phyloP scores from a whole-genome alignment of 2,113 vertebrate genomes.

The Danionella cerebrum region DNA sequence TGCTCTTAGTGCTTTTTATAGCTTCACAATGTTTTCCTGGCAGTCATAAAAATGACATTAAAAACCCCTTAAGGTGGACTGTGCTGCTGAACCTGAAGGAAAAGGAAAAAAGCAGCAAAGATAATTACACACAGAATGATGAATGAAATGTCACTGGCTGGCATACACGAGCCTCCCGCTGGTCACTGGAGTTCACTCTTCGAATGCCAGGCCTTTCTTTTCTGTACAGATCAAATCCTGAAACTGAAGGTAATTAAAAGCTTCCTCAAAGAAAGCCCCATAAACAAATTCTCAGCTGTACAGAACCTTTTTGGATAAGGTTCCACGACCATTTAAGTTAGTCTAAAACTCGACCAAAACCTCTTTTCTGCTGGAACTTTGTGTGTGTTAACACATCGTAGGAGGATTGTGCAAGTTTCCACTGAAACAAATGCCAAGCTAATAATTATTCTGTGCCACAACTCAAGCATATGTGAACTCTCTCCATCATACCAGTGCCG shows the following conservation, averaged over 20 bases:
- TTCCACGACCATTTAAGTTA: no score
- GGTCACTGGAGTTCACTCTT: not conserved
- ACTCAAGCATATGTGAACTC: not conserved
- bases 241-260: no score
- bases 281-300: not conserved
- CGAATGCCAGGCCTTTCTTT: not conserved
- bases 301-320: no score
- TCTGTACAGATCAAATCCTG: not conserved
- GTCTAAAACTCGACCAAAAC: no score
- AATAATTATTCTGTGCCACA: not conserved
- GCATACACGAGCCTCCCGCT: not conserved
- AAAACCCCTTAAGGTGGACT: not conserved
- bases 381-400: not conserved
- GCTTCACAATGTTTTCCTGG: not conserved
- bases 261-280: no score
- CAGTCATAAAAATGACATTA: slow-evolving; percentile 3
- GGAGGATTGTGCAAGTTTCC: not conserved
- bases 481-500: not conserved
- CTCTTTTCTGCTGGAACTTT: no score
- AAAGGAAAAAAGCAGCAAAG: not conserved
- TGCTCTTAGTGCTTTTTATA: not conserved
- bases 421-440: not conserved
- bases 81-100: not conserved
- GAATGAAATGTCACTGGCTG: slow-evolving; percentile 10
- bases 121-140: slow-evolving; percentile 1